These are phyloP conservation scores for Corythornis leucogaster DNA, from an alignment of 2,797 vertebrate species.

Conservation along the genomic window DNA sequence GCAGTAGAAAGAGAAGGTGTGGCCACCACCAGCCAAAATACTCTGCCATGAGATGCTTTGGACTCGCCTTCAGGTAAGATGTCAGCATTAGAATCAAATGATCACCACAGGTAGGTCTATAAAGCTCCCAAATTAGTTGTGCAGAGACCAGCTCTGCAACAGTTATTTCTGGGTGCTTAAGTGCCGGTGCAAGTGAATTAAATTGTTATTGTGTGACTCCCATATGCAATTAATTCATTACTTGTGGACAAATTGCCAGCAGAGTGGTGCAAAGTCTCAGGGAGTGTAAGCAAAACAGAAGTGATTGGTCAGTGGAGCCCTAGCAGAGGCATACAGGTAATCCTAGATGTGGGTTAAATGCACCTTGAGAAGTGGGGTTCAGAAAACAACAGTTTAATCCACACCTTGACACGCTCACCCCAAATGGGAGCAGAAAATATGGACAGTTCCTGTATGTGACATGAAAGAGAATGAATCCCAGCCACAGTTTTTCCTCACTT, in stretches of 20 bases:
- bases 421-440: background rate
- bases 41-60: background rate
- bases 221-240: conserved; percentile 72
- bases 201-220: conserved; percentile 70
- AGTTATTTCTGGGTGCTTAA: conserved; percentile 11
- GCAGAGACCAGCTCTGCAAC: conserved; percentile 32
- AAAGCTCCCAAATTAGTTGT: conserved; percentile 52
- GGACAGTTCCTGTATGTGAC: background rate
- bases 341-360: background rate
- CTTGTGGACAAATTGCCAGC: conserved; percentile 67
- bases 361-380: background rate
- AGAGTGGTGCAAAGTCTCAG: conserved; percentile 64
- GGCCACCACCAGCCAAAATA: background rate
- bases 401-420: background rate
- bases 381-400: background rate
- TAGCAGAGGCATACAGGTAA: background rate
- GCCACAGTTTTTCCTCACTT: background rate
- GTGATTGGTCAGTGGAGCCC: background rate
- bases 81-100: conserved; percentile 15
- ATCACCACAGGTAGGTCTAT: conserved; percentile 41
- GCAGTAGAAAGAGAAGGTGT: background rate
- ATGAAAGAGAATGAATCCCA: background rate
- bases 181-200: conserved; percentile 67
- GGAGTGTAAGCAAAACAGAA: conserved; percentile 38
- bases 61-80: background rate